Conservation (phyloP, 2,113 vertebrate genomes). For the Nerophis ophidion region DNA sequence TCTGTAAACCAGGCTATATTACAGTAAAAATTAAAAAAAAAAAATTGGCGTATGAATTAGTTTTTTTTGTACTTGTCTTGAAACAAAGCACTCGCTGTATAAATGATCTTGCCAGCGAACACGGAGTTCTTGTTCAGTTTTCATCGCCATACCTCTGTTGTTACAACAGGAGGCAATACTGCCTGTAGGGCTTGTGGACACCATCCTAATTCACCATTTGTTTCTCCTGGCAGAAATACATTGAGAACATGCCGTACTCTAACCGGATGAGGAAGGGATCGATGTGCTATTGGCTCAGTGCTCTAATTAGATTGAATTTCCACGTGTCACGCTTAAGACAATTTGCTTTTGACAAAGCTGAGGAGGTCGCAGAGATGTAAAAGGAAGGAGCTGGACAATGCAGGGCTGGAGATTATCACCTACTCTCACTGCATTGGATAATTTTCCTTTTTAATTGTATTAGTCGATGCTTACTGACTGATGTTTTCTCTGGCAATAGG, state of each 20-base stretch:
- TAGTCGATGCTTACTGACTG: conserved; percentile 13
- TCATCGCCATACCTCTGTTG: conserved; percentile 42
- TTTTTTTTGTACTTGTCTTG: no score
- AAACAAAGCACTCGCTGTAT: conserved; percentile 17
- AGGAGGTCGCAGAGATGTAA: conserved; percentile 19
- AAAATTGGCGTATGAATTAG: no score
- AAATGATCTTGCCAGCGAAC: conserved; percentile 33
- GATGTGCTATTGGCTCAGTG: conserved; percentile 29
- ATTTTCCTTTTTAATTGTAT: conserved; percentile 5
- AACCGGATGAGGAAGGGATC: conserved; percentile 40
- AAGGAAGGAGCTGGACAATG: conserved; percentile 24
- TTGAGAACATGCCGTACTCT: conserved; percentile 35
- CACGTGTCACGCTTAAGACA: conserved; percentile 49
- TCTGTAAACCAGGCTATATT: no score
- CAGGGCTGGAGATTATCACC: conserved; percentile 4
- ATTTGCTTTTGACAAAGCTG: conserved; percentile 45
- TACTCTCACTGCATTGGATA: neutral
- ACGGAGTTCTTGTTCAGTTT: conserved; percentile 30
- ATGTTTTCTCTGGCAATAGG: conserved; percentile 18
- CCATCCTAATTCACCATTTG: conserved; percentile 50
- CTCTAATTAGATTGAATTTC: conserved; percentile 53
- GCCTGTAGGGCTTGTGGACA: conserved; percentile 32
- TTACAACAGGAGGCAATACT: conserved; percentile 13
- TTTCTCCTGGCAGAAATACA: conserved; percentile 45
- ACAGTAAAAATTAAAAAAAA: no score